phyloP scores from a whole-genome alignment of 2,113 vertebrate genomes.

The Progne subis region DNA sequence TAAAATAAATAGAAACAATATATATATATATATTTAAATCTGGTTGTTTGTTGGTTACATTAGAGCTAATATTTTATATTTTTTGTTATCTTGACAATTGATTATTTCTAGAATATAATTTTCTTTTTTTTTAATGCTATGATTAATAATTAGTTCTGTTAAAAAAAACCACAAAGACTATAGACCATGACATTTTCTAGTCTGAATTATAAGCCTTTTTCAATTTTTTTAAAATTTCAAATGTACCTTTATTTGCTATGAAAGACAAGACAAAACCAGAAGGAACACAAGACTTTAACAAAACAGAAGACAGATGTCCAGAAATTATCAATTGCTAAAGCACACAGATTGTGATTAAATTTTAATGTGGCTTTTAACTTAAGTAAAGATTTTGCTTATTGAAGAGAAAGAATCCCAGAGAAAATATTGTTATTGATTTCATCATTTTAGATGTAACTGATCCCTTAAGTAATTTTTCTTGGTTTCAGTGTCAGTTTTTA shows the following conservation, averaged over 20 bases:
- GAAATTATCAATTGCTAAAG: constrained; percentile 89
- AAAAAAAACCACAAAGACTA: not conserved
- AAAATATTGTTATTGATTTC: constrained; percentile 99
- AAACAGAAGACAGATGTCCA: constrained; percentile 90
- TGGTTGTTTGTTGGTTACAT: not conserved
- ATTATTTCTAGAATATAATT: not conserved
- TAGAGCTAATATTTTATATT: not conserved
- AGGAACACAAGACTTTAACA: constrained; percentile 87
- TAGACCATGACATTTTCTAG: not conserved
- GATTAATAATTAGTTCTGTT: not conserved
- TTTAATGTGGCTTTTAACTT: constrained; percentile 93
- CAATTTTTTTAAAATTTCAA: not conserved
- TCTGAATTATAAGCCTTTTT: not conserved
- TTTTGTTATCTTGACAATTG: not conserved
- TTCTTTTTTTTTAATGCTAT: not conserved
- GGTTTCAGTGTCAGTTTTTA: constrained; percentile 81
- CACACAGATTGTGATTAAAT: constrained; percentile 94
- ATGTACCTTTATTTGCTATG: constrained; percentile 77
- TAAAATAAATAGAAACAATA: not conserved
- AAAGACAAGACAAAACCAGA: constrained; percentile 86
- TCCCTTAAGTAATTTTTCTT: constrained; percentile 91
- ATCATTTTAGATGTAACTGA: constrained; percentile 94
- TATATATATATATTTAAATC: not conserved
- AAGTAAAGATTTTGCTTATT: constrained; percentile 88
- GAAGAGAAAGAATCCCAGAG: constrained; percentile 83